Base-by-base conservation (phyloP, 2,888 invertebrate genomes). In the Heteropelma amictum region DNA sequence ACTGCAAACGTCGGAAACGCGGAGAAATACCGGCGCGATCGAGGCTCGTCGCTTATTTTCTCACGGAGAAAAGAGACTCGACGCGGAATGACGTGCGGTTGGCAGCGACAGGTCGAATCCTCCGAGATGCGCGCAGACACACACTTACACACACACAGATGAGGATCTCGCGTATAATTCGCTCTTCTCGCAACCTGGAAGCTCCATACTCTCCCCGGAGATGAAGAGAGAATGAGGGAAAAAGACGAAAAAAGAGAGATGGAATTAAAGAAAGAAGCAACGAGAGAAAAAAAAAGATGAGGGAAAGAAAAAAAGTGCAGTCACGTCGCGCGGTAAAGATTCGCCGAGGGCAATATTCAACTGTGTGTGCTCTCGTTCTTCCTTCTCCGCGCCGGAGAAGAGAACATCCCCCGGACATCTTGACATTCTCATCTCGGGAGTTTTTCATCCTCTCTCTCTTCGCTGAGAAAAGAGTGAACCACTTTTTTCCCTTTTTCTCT, bases 81-180 rank as follows among this genome's bases (percentile, higher is more conserved):
- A 45, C 35, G 61, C 19, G 61, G 42, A 58, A n/a, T n/a, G n/a
- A n/a, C n/a, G 65, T 56, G 75, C 75, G 65, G 65, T 75, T 75
- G 70, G 70, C 71, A 71, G 33, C 26, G 65, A 75, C 71, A 56
- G 65, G 61, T 35, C 49, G 71, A 75, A 70, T 71, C 75, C n/a
- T 67, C 65, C 61, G 30, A 53, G 65, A 75, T 65, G 42, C 58
- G 60, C 58, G 17, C 45, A 14, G 45, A 6, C 7, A n/a, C 12
- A 1, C 12, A 5, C 12, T 2, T 38, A 2, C 12, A 5, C 12
- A 5, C 12, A 6, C 8, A n/a, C 6, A 2, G n/a, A 5, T 14
- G 38, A 5, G 12, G 4, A 14, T 38, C 12, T 38, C n/a, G n/a
- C n/a, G n/a, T n/a, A n/a, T n/a, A n/a, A n/a, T n/a, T n/a, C n/a